Base-by-base conservation (phyloP, 2,113 vertebrate genomes). In the Hippocampus zosterae region DNA sequence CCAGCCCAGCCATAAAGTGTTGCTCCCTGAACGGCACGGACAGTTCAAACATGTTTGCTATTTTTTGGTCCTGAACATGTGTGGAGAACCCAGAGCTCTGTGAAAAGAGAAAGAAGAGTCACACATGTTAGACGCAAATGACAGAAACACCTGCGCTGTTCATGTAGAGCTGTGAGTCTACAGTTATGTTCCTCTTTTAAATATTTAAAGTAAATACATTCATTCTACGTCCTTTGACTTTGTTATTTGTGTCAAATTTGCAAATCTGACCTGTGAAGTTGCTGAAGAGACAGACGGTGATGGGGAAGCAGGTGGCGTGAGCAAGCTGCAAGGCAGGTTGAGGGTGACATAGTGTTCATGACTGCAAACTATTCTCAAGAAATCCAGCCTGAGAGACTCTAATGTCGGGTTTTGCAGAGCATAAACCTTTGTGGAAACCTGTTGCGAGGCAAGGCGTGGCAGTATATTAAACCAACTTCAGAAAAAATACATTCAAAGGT, bases 31-130 rank as follows among this genome's bases (percentile, higher is more conserved):
- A 99, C 68, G 96, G 96, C 74, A 97, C 92, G 0, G 97, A 99
- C 80, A 99, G 83, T 81, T 99, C 97, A 90, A 99, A 99, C 97
- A 99, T 98, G 72, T 98, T 98, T 79, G 97, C 97, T 69, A 95
- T 98, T 92, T 98, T 98, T 87, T 98, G 97, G 88, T 99, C 97
- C 87, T 98, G 97, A 50, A 97, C 93, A 1, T 94, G 95, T 52
- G 96, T 98, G 61, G 97, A 99, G 88, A 98, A 98, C 13, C 97
- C 97, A 90, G 97, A 99, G 86, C 97, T 98, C 97, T 99, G 92
- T 72, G 69, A 25, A 2, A 37, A 13, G 23, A 56, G 1, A 68
- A 23, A 67, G 19, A 40, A n/a, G 7, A 37, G 11, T 55, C 4
- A 41, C 52, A n/a, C n/a, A 52, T 18, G 8, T 53, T 9, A n/a